Conservation (phyloP, 2,888 invertebrate species). For the Thelaira solivaga region DNA sequence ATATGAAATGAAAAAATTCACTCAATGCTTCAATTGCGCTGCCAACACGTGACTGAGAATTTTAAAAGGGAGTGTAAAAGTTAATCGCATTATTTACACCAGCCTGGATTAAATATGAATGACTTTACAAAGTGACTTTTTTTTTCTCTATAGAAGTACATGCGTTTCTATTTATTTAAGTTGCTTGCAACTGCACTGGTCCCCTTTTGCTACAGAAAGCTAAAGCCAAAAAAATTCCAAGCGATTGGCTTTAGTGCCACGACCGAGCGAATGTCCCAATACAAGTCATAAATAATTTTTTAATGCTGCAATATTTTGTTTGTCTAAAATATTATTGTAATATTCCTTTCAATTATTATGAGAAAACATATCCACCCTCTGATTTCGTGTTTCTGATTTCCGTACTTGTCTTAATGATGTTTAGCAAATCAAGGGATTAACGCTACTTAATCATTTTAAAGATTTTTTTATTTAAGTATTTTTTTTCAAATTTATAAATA, state of each 20-base stretch:
- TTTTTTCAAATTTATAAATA: too few species aligned
- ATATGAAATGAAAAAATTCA: conserved; percentile 13
- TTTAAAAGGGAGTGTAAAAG: conserved; percentile 57
- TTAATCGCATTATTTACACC: conserved; percentile 78
- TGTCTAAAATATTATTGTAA: conserved; percentile 33
- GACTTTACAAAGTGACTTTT: conserved; percentile 68
- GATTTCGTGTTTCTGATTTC: background rate
- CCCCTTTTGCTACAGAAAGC: background rate
- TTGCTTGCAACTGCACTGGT: background rate
- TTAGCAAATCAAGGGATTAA: conserved; percentile 17
- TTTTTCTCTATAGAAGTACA: background rate
- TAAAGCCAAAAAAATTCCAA: background rate
- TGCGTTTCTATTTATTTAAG: conserved; percentile 24
- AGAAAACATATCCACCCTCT: conserved; percentile 50
- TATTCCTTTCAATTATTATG: conserved; percentile 38
- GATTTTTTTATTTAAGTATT: too few species aligned
- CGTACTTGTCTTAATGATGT: conserved; percentile 14
- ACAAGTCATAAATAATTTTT: conserved; percentile 32
- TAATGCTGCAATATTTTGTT: conserved; percentile 35
- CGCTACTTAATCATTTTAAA: background rate
- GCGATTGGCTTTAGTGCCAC: background rate
- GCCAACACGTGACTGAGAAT: conserved; percentile 48
- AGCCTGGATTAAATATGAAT: conserved; percentile 75
- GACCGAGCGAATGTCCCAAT: too few species aligned
- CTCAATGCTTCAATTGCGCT: background rate